These are phyloP conservation scores for Brachionus plicatilis DNA, from an alignment of 1,140 invertebrate genomes.

Conservation along the genomic window DNA sequence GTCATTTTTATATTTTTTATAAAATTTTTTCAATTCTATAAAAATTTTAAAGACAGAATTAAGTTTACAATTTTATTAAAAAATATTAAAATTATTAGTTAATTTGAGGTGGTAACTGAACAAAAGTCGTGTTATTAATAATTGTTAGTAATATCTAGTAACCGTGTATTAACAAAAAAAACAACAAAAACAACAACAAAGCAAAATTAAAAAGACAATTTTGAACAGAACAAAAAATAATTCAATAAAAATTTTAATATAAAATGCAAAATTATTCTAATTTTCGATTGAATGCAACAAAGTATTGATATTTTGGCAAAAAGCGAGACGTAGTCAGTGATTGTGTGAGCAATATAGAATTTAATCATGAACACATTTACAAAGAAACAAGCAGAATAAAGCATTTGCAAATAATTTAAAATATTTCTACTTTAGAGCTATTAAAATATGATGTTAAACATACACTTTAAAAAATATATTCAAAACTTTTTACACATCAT, in stretches of 20 bases:
- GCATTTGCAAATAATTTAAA: constrained; percentile 12
- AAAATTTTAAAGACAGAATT: neutral
- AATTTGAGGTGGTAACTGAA: neutral
- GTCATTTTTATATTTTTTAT: neutral
- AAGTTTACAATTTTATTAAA: neutral
- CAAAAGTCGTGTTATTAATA: neutral
- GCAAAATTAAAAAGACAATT: neutral
- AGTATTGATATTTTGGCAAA: neutral
- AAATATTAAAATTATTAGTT: neutral
- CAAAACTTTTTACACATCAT: constrained; percentile 30
- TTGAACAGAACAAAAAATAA: neutral
- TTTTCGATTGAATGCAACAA: neutral
- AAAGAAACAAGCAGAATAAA: neutral
- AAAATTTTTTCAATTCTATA: neutral
- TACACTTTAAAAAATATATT: neutral
- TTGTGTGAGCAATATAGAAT: neutral
- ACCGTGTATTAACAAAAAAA: neutral
- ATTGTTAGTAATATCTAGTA: neutral
- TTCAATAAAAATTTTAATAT: constrained; percentile 1
- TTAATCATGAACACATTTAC: constrained; percentile 22
- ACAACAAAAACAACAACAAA: too few species aligned
- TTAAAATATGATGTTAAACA: neutral
- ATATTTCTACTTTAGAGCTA: neutral
- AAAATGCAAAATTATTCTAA: constrained; percentile 25
- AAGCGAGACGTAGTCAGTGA: neutral